These are phyloP conservation scores for Furcula furcula DNA, from an alignment of 2,888 invertebrate genomes.

Conservation along the genomic window DNA sequence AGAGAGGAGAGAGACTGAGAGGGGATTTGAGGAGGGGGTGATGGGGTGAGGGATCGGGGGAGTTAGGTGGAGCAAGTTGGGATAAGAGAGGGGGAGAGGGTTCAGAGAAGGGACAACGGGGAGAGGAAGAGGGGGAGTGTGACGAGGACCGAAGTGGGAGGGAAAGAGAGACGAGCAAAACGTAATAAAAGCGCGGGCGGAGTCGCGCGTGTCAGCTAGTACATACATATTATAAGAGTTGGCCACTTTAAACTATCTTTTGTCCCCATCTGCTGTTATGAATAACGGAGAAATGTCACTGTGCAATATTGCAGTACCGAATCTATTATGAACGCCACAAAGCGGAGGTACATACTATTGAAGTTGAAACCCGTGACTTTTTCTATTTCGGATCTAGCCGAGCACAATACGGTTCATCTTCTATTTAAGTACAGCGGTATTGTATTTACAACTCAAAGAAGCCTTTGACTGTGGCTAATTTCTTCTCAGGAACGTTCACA, in stretches of 20 bases:
- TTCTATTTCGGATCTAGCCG: slow-evolving; percentile 26
- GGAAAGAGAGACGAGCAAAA: too few relatives aligned
- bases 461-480: slow-evolving; percentile 28
- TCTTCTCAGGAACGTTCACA: slow-evolving; percentile 15
- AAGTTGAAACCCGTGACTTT: slow-evolving; percentile 39
- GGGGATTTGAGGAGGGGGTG: too few relatives aligned
- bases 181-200: too few relatives aligned
- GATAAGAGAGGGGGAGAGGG: too few relatives aligned
- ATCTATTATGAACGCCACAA: slow-evolving; percentile 25
- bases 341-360: slow-evolving; percentile 12
- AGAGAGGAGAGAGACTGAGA: too few relatives aligned
- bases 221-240: not conserved
- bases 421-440: slow-evolving; percentile 19
- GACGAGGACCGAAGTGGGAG: too few relatives aligned
- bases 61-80: too few relatives aligned
- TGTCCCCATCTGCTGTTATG: slow-evolving; percentile 6
- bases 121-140: too few relatives aligned
- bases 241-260: slow-evolving; percentile 15
- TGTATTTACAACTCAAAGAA: slow-evolving; percentile 18
- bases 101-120: too few relatives aligned
- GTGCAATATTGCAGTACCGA: slow-evolving; percentile 24
- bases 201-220: too few relatives aligned
- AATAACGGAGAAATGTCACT: slow-evolving; percentile 22
- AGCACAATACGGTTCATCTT: slow-evolving; percentile 14
- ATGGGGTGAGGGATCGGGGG: too few relatives aligned